phyloP scores from a whole-genome alignment of 2,113 vertebrate genomes.

The Mesitornis unicolor region DNA sequence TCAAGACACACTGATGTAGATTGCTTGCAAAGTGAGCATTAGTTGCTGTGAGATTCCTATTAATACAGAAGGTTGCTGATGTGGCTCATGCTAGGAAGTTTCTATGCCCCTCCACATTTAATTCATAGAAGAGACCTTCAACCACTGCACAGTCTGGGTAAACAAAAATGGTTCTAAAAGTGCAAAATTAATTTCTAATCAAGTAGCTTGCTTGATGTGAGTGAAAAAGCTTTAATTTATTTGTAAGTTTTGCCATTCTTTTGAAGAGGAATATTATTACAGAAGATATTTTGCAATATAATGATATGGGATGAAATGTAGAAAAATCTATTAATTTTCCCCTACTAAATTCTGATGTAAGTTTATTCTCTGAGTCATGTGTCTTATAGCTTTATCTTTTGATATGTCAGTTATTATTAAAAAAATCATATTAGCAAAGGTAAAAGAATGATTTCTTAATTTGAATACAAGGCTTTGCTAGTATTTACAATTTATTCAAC shows the following conservation, averaged over 20 bases:
- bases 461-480: not conserved
- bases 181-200: not conserved
- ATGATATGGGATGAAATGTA: not conserved
- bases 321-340: not conserved
- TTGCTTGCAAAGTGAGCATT: not conserved
- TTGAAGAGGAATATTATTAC: not conserved
- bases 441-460: not conserved
- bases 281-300: not conserved
- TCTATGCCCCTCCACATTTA: not conserved
- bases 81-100: not conserved
- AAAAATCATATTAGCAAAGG: not conserved
- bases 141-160: not conserved
- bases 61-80: fast-evolving
- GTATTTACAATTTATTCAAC: not conserved
- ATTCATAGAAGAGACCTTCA: not conserved
- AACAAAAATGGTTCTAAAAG: not conserved
- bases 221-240: not conserved
- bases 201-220: fast-evolving
- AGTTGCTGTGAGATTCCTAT: not conserved
- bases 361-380: not conserved
- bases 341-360: not conserved
- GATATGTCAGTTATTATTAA: not conserved
- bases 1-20: fast-evolving
- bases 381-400: not conserved
- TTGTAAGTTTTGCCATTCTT: not conserved